These are phyloP conservation scores for Drosophila anomelani DNA, from an alignment of 2,888 invertebrate species.

Conservation along the genomic window DNA sequence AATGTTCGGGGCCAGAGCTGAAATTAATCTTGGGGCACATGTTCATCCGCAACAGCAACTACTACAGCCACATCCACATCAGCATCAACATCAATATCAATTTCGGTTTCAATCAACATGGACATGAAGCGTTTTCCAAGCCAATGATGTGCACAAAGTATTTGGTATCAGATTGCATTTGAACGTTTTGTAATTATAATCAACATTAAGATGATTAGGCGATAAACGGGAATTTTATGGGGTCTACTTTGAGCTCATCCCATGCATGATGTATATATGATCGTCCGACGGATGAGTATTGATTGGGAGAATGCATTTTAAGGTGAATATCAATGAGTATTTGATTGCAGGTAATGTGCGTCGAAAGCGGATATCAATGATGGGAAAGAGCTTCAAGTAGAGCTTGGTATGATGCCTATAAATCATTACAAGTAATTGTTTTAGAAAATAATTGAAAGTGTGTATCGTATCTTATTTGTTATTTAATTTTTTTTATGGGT, in stretches of 20 bases:
- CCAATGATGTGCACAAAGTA: constrained; percentile 45
- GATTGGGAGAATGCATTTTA: constrained; percentile 13
- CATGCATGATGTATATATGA: constrained; percentile 18
- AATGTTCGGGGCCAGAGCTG: constrained; percentile 36
- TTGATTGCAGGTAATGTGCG: constrained; percentile 14
- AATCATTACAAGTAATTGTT: background rate
- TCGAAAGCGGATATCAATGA: constrained; percentile 4
- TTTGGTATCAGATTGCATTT: constrained; percentile 42
- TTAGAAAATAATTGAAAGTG: background rate
- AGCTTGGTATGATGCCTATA: background rate
- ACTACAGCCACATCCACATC: constrained; percentile 1
- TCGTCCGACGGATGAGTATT: constrained; percentile 5
- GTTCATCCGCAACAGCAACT: constrained; percentile 19
- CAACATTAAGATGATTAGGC: constrained; percentile 50
- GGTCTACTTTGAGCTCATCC: constrained; percentile 17
- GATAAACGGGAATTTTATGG: constrained; percentile 49
- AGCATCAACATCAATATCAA: constrained; percentile 40
- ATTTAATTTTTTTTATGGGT: background rate
- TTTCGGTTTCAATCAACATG: constrained; percentile 48
- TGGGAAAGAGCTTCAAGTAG: background rate
- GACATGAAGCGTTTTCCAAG: constrained; percentile 44
- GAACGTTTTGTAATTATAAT: constrained; percentile 60
- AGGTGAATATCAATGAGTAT: constrained; percentile 14
- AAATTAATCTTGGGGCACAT: constrained; percentile 38
- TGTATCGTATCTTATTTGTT: background rate